phyloP scores from a whole-genome alignment of 2,888 invertebrate genomes.

The Caenorhabditis becei region DNA sequence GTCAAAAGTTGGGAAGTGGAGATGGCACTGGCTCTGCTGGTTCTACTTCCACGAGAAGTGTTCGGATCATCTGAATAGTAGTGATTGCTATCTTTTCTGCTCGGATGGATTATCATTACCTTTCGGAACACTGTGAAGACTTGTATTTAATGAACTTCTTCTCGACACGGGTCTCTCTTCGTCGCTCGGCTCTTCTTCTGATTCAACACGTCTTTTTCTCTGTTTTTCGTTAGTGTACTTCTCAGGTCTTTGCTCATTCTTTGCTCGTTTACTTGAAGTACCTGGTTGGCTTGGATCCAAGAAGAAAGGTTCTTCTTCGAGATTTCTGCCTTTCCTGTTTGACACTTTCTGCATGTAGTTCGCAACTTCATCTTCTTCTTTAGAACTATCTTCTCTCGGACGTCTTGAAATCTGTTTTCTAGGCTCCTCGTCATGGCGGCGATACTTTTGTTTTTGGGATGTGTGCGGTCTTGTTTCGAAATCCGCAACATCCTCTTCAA shows the following conservation, averaged over 20 bases:
- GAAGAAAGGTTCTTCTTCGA: not conserved
- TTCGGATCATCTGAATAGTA: slow-evolving; percentile 3
- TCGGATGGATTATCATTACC: not conserved
- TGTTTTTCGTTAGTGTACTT: not conserved
- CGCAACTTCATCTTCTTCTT: not conserved
- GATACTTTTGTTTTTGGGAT: not conserved
- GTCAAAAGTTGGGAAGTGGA: slow-evolving; percentile 1
- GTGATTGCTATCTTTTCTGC: not conserved
- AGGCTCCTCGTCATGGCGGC: not conserved
- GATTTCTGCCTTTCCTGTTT: not conserved
- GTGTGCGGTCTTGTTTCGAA: not conserved
- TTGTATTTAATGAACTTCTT: not conserved
- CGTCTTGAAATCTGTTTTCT: not conserved
- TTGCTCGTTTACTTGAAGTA: no score
- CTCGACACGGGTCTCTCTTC: not conserved
- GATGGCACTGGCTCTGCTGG: not conserved
- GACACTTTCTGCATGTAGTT: not conserved
- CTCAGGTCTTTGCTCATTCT: not conserved
- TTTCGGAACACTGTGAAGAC: not conserved
- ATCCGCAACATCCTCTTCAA: no score
- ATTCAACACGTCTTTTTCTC: not conserved
- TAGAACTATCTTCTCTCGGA: not conserved
- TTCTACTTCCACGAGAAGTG: slow-evolving; percentile 10
- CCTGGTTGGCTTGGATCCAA: not conserved
- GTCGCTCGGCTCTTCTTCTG: not conserved